Evolutionary conservation across 2,113 vertebrate species (phyloP), one percentile per base, ranked within the genome.

Genomic region (Chaetops frenatus): DNA sequence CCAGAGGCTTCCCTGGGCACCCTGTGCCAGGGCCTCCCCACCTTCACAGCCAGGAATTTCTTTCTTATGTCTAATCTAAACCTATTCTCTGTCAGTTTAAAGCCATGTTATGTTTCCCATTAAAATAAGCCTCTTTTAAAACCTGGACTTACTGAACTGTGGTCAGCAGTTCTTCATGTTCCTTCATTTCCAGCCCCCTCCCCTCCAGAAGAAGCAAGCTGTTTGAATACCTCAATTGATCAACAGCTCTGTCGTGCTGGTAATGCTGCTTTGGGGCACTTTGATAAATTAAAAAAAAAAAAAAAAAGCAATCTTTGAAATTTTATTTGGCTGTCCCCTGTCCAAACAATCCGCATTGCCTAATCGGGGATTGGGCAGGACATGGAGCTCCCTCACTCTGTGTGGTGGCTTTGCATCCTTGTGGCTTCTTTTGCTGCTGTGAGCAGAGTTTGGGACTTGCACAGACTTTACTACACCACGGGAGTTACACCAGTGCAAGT

Each of bases 401-500:
- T 0, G 2, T 15, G 64, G 86, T 82, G 88, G 85, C 42, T 94
- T 71, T 86, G 61, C 90, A 78, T 60, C 92, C 56, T 60, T 31
- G 33, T 2, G 9, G 86, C 42, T 77, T 47, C 84, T 70, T 12
- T 8, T 48, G 69, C 54, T 87, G 66, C 74, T 56, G 58, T 16
- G 82, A 96, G 82, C 58, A 80, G 44, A 1, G 0, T 60, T 65
- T 79, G 91, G 84, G 87, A 40, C 77, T 95, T 74, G 76, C 81
- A 89, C 44, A 79, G 85, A 11, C 88, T 74, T 64, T 28, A 19
- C 90, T 82, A 27, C 87, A 50, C 83, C 70, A 70, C 33, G 1
- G 89, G 92, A 94, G 74, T 74, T 73, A 25, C 90, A 74, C 3
- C 76, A 53, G 67, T 53, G 92, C 92, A 95, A 93, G 88, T 82